Evolutionary conservation across 2,113 vertebrate species (phyloP).

Genomic region (Bubo scandiacus): DNA sequence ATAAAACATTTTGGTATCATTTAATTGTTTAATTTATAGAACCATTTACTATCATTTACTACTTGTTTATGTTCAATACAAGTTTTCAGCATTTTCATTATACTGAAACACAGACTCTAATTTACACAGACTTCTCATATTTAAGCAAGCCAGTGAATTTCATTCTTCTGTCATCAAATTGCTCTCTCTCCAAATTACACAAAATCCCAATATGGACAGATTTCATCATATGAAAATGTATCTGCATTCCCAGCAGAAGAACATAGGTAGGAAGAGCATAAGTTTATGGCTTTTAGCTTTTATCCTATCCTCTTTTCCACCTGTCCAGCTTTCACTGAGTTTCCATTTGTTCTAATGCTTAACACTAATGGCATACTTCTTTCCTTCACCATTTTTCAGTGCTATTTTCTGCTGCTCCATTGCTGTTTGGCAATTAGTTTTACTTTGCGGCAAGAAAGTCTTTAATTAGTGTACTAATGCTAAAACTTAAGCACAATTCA

Average conservation of each 20-base stretch:
- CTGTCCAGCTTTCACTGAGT: background rate
- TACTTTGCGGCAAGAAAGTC: background rate
- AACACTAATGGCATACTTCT: background rate
- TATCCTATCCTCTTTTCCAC: background rate
- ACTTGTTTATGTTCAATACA: background rate
- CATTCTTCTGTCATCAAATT: background rate
- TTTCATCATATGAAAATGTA: background rate
- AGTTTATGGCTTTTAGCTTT: background rate
- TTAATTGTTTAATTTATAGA: background rate
- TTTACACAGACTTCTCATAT: background rate
- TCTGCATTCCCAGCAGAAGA: background rate
- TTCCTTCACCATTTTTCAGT: background rate
- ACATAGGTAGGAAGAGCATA: rapidly evolving
- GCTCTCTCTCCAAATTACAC: background rate
- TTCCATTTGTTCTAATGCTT: background rate
- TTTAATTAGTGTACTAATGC: background rate
- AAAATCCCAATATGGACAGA: background rate
- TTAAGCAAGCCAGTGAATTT: background rate
- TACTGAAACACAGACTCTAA: background rate
- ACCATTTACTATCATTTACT: background rate
- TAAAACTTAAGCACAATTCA: background rate
- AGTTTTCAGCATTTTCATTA: background rate
- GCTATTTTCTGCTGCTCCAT: background rate
- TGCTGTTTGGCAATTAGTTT: background rate
- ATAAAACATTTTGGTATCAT: background rate